Evolutionary conservation across 2,888 invertebrate genomes (phyloP), one percentile per base, ranked within the genome.

Genomic region (Drosophila gaucha): DNA sequence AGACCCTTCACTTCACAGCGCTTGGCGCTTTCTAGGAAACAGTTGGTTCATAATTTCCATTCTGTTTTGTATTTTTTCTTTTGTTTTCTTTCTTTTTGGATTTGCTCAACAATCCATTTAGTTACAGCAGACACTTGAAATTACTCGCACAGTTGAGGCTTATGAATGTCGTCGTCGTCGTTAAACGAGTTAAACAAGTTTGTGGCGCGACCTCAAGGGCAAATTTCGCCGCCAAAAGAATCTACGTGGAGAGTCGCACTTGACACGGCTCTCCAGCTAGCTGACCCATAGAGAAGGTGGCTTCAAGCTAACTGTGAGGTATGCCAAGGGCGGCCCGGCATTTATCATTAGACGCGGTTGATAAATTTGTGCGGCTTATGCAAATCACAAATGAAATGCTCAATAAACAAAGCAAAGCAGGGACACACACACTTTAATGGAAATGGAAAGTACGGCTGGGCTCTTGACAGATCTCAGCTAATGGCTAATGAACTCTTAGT

Each of bases 181-280:
- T 59, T 64, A 67, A 80, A 80, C 82, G 74, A 67, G 80, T 78
- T 60, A 71, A 82, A 80, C 80, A 57, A 74, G 80, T 80, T 84
- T 83, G 46, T 49, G 43, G 31, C 26, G 39, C 59, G 66, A 66
- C 57, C 74, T 60, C 46, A 47, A 30, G 74, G 74, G 70, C 65
- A 65, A 72, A 63, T 59, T 73, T 69, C 49, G 69, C 69, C 44
- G 36, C 54, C 10, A 14, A 44, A 57, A 66, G 74, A 73, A 74
- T 59, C 39, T 22, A 47, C 33, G 30, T 10, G 50, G 38, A 55
- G 44, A 51, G 20, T 18, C 26, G 47, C 60, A 60, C 39, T 28
- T 67, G 60, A 31, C 67, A 44, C 26, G 59, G 31, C 36, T 20
- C 20, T 8, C 8, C n/a, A 18, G 39, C 20, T 20, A 14, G 24